A percentile compares a stretch with the other conserved stretches of the same genome.
phyloP scores from a whole-genome alignment of 2,888 invertebrate genomes.

The Pyrochroa serraticornis region DNA sequence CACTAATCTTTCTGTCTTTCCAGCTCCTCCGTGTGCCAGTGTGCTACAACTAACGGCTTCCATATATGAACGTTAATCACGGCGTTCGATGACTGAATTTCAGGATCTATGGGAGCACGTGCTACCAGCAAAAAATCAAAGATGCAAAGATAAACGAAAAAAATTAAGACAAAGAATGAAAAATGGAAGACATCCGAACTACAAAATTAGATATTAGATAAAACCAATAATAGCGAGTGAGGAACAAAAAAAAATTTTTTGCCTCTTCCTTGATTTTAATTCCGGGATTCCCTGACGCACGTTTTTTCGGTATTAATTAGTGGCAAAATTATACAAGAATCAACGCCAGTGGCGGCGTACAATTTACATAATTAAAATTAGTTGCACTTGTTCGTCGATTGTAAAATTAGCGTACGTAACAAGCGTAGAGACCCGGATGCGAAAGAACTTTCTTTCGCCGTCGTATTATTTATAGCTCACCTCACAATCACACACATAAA shows the following conservation, averaged over 20 bases:
- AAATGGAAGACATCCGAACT: no score
- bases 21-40: slow-evolving; percentile 10
- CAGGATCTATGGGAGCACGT: no score
- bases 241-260: no score
- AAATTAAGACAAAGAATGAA: no score
- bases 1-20: slow-evolving; percentile 14
- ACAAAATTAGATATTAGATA: no score
- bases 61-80: slow-evolving; percentile 2
- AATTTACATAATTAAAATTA: slow-evolving; percentile 23
- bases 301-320: background rate
- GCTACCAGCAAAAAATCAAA: no score
- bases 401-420: slow-evolving; percentile 5
- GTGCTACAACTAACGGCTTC: background rate
- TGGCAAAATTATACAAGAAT: background rate
- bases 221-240: no score
- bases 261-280: no score
- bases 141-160: no score
- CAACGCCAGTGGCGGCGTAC: slow-evolving; percentile 6
- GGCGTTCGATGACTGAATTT: background rate
- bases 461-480: slow-evolving; percentile 13
- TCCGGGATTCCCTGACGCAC: background rate
- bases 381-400: slow-evolving; percentile 20
- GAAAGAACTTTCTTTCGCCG: slow-evolving; percentile 18
- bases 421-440: slow-evolving; percentile 16
- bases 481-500: slow-evolving; percentile 14